These are phyloP conservation scores for Protonemura montana DNA, from an alignment of 2,888 invertebrate species.

Conservation along the genomic window DNA sequence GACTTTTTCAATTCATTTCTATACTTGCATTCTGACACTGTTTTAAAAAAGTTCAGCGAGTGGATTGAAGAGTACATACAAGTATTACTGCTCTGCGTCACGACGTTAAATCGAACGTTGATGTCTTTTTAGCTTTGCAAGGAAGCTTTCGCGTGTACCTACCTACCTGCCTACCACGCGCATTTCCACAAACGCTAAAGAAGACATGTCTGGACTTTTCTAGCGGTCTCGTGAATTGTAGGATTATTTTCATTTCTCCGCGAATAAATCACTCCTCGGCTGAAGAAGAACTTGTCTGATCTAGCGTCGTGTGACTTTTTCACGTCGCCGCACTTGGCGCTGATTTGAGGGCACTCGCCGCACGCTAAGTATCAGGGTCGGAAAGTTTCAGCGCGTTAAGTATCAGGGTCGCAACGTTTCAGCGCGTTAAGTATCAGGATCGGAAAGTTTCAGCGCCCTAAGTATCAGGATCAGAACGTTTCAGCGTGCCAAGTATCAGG, in stretches of 20 bases:
- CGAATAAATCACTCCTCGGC: not conserved
- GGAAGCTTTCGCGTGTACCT: not conserved
- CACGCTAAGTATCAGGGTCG: not conserved
- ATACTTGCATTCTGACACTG: not conserved
- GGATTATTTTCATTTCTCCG: not conserved
- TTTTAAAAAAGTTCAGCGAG: not conserved
- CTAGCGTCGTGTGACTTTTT: not conserved
- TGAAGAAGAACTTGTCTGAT: conserved; percentile 1
- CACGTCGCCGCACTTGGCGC: not conserved
- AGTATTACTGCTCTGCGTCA: not conserved
- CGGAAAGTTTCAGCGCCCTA: no score
- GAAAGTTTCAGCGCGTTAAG: no score
- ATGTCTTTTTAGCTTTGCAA: not conserved
- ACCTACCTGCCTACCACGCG: not conserved
- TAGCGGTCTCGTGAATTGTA: not conserved
- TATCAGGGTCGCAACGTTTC: no score
- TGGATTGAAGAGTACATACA: not conserved
- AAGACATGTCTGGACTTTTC: conserved; percentile 4
- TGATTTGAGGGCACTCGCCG: not conserved
- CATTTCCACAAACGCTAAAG: not conserved
- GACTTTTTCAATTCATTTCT: not conserved
- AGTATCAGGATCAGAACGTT: no score
- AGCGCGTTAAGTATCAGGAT: no score
- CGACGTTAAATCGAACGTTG: not conserved
- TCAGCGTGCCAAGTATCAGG: no score